Conservation (phyloP, 1,140 invertebrate genomes). For the Kradibia gibbosae region DNA sequence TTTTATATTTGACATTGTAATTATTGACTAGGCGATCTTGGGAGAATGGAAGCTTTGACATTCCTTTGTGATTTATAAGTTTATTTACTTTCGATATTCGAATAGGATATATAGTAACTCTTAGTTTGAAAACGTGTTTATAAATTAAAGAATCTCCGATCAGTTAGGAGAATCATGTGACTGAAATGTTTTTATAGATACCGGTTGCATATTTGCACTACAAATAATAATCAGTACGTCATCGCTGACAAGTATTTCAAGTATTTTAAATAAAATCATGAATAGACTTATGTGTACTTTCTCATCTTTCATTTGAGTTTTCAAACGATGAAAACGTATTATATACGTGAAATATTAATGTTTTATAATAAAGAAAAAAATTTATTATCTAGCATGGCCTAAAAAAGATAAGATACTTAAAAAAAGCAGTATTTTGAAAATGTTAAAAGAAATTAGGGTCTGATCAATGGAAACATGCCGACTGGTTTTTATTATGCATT, state of each 20-base stretch:
- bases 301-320: too few species aligned
- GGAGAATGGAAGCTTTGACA: neutral
- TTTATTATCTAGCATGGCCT: neutral
- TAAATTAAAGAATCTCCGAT: neutral
- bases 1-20: conserved; percentile 21
- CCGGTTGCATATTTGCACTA: too few species aligned
- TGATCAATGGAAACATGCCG: conserved; percentile 22
- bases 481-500: neutral
- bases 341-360: too few species aligned
- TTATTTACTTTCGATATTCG: neutral
- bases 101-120: neutral
- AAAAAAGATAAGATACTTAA: neutral
- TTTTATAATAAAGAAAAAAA: neutral
- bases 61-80: conserved; percentile 3
- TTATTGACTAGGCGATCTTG: neutral
- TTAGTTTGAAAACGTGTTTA: neutral
- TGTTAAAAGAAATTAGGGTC: conserved; percentile 17
- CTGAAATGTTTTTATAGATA: too few species aligned
- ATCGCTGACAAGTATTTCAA: too few species aligned
- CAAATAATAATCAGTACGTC: too few species aligned
- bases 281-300: too few species aligned
- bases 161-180: neutral
- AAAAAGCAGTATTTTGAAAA: neutral
- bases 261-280: too few species aligned
- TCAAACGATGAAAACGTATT: too few species aligned